A percentile compares a stretch with the other conserved stretches of the same genome.
Evolutionary conservation across 2,797 vertebrate genomes (phyloP).

Genomic region (Parauchenoglanis ngamensis): DNA sequence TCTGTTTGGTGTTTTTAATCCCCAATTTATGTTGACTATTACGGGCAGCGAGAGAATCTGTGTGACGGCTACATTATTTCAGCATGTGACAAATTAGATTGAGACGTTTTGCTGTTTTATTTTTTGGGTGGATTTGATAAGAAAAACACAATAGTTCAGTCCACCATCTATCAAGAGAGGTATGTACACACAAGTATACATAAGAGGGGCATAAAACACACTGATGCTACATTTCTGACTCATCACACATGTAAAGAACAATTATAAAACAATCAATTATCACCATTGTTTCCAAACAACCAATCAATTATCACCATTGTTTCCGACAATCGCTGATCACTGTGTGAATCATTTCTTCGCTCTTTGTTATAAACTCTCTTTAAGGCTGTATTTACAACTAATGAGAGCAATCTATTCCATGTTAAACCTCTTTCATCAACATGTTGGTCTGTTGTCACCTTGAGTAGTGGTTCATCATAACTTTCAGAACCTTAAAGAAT

Average conservation of each 20-base stretch:
- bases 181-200: background rate
- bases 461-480: background rate
- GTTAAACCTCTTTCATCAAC: background rate
- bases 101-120: background rate
- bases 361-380: background rate
- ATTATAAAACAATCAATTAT: background rate
- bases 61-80: background rate
- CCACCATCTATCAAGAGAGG: background rate
- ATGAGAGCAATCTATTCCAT: background rate
- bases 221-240: too few relatives aligned
- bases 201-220: background rate
- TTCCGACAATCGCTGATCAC: background rate
- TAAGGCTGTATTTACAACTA: background rate
- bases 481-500: too few relatives aligned
- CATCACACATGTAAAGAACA: too few relatives aligned
- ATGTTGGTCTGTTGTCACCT: background rate
- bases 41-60: background rate
- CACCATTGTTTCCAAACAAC: background rate
- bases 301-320: background rate
- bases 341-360: background rate
- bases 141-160: too few relatives aligned
- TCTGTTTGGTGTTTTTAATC: background rate
- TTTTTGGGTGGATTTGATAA: too few relatives aligned
- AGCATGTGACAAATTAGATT: background rate
- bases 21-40: background rate